Evolutionary conservation across 2,888 invertebrate species (phyloP).

Genomic region (Campaea margaritaria): DNA sequence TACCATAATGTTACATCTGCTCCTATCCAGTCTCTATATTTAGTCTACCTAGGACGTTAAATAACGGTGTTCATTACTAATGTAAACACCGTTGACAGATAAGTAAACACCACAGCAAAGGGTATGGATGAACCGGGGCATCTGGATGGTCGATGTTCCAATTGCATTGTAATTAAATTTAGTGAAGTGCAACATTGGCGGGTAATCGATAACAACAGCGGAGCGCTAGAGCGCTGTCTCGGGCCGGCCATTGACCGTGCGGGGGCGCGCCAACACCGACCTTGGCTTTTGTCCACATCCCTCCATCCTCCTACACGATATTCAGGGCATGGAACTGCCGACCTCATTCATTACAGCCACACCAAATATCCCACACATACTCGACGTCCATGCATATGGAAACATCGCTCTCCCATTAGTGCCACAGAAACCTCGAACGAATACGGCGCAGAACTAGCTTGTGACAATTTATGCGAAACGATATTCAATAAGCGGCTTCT

Average conservation of each 20-base stretch:
- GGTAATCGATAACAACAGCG: conserved; percentile 75
- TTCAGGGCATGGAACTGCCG: conserved; percentile 17
- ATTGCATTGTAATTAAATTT: conserved; percentile 63
- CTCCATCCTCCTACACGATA: conserved; percentile 43
- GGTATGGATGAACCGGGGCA: conserved; percentile 22
- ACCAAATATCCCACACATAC: conserved; percentile 41
- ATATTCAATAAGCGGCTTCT: conserved; percentile 44
- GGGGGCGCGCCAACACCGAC: conserved; percentile 70
- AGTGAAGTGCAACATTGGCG: conserved; percentile 65
- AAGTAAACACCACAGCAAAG: conserved; percentile 26
- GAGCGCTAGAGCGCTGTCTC: conserved; percentile 68
- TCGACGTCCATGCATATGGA: conserved; percentile 38
- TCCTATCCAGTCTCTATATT: conserved; percentile 1
- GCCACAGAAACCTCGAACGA: conserved; percentile 22
- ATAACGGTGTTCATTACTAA: conserved; percentile 19
- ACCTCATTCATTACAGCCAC: conserved; percentile 38
- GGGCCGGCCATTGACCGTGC: conserved; percentile 77
- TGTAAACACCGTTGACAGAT: conserved; percentile 24
- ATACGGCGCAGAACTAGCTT: conserved; percentile 40
- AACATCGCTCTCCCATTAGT: conserved; percentile 20
- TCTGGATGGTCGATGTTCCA: conserved; percentile 22
- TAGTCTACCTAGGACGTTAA: conserved; percentile 1
- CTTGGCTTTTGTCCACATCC: conserved; percentile 64
- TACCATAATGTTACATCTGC: conserved; percentile 1
- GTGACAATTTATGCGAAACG: conserved; percentile 32